Evolutionary conservation across 2,113 vertebrate species (phyloP).

Genomic region (Leuciscus idus): DNA sequence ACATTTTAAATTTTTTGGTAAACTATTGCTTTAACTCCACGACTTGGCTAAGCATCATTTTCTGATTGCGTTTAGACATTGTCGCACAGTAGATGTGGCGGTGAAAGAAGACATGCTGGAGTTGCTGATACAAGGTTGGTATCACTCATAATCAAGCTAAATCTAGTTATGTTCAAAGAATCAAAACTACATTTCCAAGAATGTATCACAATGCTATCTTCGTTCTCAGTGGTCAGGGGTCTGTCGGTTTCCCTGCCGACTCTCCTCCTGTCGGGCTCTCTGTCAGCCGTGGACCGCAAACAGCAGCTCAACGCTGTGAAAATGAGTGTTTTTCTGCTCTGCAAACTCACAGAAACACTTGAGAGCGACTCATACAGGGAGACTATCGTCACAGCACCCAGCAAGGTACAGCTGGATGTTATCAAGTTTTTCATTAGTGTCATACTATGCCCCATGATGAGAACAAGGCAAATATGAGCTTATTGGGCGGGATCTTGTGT

Average conservation of each 20-base stretch:
- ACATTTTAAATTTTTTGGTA: too few species aligned
- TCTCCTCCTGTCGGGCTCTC: slow-evolving; percentile 71
- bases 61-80: slow-evolving; percentile 75
- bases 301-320: slow-evolving; percentile 89
- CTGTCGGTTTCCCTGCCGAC: slow-evolving; percentile 83
- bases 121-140: slow-evolving; percentile 83
- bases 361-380: slow-evolving; percentile 81
- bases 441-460: slow-evolving; percentile 68
- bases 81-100: slow-evolving; percentile 69
- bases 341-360: slow-evolving; percentile 84
- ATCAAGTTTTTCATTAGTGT: neutral
- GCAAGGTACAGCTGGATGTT: slow-evolving; percentile 62
- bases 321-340: slow-evolving; percentile 91
- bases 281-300: slow-evolving; percentile 75
- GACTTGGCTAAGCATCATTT: neutral
- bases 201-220: neutral
- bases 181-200: neutral
- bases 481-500: slow-evolving; percentile 55
- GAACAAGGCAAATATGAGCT: slow-evolving; percentile 66
- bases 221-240: slow-evolving; percentile 78
- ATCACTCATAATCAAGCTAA: neutral
- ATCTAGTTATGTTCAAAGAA: neutral
- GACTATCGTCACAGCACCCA: slow-evolving; percentile 73
- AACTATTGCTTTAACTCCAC: neutral
- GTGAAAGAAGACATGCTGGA: slow-evolving; percentile 89